phyloP scores from a whole-genome alignment of 2,113 vertebrate species.

The Lipotes vexillifer region DNA sequence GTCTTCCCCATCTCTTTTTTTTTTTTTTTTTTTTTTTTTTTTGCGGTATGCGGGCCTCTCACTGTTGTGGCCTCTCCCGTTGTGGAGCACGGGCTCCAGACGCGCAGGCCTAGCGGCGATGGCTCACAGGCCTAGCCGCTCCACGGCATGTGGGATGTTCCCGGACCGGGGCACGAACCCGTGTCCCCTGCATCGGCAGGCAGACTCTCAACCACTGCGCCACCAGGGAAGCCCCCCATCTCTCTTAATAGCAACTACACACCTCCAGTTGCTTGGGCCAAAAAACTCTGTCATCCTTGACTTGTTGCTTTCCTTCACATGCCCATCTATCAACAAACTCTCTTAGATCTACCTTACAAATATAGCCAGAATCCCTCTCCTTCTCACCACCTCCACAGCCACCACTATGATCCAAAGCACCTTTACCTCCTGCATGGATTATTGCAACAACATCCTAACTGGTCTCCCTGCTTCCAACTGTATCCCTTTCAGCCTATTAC shows the following conservation, averaged over 20 bases:
- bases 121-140: too few relatives aligned
- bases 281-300: background rate
- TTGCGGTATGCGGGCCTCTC: too few relatives aligned
- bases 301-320: background rate
- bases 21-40: too few relatives aligned
- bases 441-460: background rate
- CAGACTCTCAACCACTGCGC: too few relatives aligned
- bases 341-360: background rate
- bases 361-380: background rate
- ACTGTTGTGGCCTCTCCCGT: too few relatives aligned
- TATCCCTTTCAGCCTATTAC: background rate
- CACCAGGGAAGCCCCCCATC: too few relatives aligned
- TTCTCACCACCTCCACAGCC: background rate
- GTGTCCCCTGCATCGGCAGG: too few relatives aligned
- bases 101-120: too few relatives aligned
- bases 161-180: too few relatives aligned
- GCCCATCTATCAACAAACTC: background rate
- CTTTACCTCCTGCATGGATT: too few relatives aligned
- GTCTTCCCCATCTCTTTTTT: background rate
- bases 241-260: background rate
- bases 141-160: too few relatives aligned
- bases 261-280: background rate
- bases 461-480: background rate
- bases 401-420: background rate
- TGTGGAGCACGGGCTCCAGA: too few relatives aligned